Evolutionary conservation across 1,140 invertebrate genomes (phyloP), one percentile per base, ranked within the genome.

Genomic region (Drosophila cardini): DNA sequence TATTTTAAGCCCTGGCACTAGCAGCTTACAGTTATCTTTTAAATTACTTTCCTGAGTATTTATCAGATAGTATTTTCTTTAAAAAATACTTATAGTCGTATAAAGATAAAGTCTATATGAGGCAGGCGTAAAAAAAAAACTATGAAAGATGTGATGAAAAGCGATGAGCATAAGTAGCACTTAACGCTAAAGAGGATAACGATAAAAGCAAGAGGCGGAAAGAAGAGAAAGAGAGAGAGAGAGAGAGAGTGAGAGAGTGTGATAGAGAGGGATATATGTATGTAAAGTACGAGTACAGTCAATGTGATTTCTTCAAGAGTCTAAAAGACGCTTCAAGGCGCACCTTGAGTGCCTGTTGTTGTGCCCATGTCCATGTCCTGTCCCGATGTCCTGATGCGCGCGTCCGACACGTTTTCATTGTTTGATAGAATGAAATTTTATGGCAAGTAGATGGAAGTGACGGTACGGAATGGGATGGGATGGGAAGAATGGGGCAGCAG

Each of bases 371-470:
- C n/a, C 34, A 40, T 21, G 18, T n/a, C 6, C 5, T 55, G 16
- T 40, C 46, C 38, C 38, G 21, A 13, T 52, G 32, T 30, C 7
- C 21, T 55, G 53, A 45, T 18, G 60, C 38, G 43, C 48, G 58
- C 32, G 50, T 56, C 42, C 72, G 58, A 87, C 83, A 89, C 83
- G 83, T 87, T 87, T 89, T 83, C 83, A 89, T 83, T 87, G 83
- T 77, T 87, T 83, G 72, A 83, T 87, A 87, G 83, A 87, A 87
- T 87, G 83, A 87, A 87, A 87, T 89, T 89, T 87, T 83, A 87
- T 87, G 84, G 79, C 84, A 60, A 69, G 40, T 43, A 52, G 55
- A 52, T 72, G 56, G 36, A 7, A 32, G 55, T 45, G 38, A 73
- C 13, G 15, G 40, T 11, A 42, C 30, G 26, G 26, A 18, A 34